Percentiles rank a stretch among this genome's conserved stretches.
These are phyloP conservation scores for Indri indri DNA, from an alignment of 2,113 vertebrate species.

Conservation along the genomic window DNA sequence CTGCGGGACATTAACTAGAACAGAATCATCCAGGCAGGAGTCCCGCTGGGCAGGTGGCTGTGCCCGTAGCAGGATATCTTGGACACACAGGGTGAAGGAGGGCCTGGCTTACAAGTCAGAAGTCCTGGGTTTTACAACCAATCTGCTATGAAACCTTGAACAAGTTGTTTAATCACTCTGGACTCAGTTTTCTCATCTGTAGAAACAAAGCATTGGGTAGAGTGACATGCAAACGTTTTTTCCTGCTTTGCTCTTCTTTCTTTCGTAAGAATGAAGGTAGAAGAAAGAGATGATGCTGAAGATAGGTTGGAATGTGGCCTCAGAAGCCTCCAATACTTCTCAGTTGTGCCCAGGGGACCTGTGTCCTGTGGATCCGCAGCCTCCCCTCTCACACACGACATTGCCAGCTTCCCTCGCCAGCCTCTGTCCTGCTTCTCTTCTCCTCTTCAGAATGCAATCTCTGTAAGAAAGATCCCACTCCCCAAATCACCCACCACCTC, in stretches of 20 bases:
- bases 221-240: background rate
- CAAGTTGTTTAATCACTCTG: background rate
- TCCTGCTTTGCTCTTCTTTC: background rate
- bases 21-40: background rate
- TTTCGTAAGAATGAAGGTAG: background rate
- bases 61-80: background rate
- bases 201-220: background rate
- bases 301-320: background rate
- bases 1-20: background rate
- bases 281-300: background rate
- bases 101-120: background rate
- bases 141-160: background rate
- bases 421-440: background rate
- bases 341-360: rapidly evolving
- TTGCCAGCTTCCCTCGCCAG: background rate
- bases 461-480: background rate
- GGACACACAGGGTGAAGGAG: background rate
- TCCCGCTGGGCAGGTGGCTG: background rate
- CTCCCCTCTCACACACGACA: background rate
- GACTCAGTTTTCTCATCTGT: background rate
- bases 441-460: background rate
- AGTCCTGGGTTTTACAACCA: background rate
- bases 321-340: background rate
- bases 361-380: background rate
- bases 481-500: background rate